Evolutionary conservation across 2,888 invertebrate species (phyloP), one percentile per base, ranked within the genome.

Genomic region (Strigamia transsilvanica): DNA sequence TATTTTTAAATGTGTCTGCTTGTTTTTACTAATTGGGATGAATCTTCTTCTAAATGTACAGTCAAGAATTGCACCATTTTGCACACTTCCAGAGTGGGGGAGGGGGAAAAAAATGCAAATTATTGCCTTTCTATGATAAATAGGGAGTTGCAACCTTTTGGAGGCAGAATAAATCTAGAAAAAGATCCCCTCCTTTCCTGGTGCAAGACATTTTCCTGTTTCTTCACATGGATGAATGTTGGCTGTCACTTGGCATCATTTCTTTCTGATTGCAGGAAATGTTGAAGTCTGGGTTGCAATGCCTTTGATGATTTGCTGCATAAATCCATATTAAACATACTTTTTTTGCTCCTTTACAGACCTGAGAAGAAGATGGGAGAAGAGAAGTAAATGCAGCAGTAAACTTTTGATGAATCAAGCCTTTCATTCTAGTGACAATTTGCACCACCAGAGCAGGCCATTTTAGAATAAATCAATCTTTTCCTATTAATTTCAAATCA

Each of bases 281-380:
- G 73, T 23, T 73, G 73, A n/a, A 73, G 73, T 7, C 21, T n/a
- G 12, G 13, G 32, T 32, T 32, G 27, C 73, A 73, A 3, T 73
- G 73, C 73, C n/a, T 73, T 73, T 66, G 13, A 73, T 73, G 73
- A 73, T 73, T 73, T 73, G 73, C 73, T 73, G 73, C 73, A 73
- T 73, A 73, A 73, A 73, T 73, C 27, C 73, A 73, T 73, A 73
- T 73, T 73, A 73, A 73, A 73, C 73, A 73, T 4, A 9, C 4
- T 13, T 27, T 12, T 61, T 61, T 61, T 61, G 5, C 15, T 10
- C 15, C 15, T 61, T 46, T 46, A 0, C 46, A 18, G 9, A 56
- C 56, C 56, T 56, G 56, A n/a, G 56, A 56, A 51, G 3, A 32
- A 73, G 32, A 27, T 38, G 7, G 27, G 10, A 61, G 21, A 66